Base-by-base conservation (phyloP, 2,113 vertebrate species). In the Triplophysa dalaica region DNA sequence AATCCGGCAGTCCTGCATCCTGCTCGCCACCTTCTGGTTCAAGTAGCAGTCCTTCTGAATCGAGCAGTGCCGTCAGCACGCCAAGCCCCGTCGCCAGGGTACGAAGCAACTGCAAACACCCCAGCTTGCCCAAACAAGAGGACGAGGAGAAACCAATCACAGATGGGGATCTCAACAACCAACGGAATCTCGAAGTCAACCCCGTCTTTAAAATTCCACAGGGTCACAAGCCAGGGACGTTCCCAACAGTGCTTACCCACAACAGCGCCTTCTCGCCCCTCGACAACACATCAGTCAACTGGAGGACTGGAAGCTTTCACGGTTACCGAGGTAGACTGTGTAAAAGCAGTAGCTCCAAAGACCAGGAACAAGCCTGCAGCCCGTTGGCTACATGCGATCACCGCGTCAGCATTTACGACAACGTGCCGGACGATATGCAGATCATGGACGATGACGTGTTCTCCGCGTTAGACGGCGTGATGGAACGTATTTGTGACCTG, bases 221-320 rank as follows among this genome's bases (percentile, higher is more conserved):
- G 0, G 93, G 92, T 68, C 94, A 96, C 85, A 96, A 95, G 82
- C 94, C 94, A 3, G 95, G 95, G 17, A 95, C 95, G 1, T 97
- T 97, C 86, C 95, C 95, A 45, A 93, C 87, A 67, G 90, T 87
- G 2, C 93, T 96, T 12, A 85, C 87, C 0, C 91, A 93, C 58
- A 87, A 83, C 4, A 0, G 61, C 26, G 64, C 67, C 16, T 64
- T 90, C 3, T 81, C 83, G 12, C 85, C 89, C 1, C 74, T 58
- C 61, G 90, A 94, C 80, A 84, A 63, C 84, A 89, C 90, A 41
- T 91, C 92, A 0, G 83, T 95, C 77, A 95, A 92, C 88, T 95
- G 95, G 95, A 90, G 94, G 83, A 95, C 94, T 0, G 95, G 94
- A 64, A 95, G 94, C 66, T 96, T 95, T 84, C 95, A 95, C 3